Conservation (phyloP, 2,113 vertebrate species). For the Lycaon pictus region DNA sequence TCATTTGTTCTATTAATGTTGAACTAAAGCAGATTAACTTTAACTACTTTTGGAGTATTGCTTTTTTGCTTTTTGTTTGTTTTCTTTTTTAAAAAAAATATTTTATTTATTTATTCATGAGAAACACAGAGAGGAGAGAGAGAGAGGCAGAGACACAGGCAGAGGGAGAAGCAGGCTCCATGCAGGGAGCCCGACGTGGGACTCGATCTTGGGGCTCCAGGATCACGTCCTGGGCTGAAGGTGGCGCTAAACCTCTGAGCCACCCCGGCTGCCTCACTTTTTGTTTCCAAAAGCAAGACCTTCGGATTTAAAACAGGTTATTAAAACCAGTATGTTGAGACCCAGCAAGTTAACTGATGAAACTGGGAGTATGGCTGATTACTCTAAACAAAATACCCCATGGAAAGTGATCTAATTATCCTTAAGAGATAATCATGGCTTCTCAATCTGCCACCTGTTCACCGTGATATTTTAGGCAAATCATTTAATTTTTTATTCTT, state of each 20-base stretch:
- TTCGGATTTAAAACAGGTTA: conserved; percentile 10
- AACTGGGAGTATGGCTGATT: not conserved
- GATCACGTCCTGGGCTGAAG: too few species aligned
- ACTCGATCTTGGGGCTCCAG: too few species aligned
- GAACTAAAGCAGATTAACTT: conserved; percentile 9
- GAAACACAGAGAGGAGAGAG: too few species aligned
- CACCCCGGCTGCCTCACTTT: too few species aligned
- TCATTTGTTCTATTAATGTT: not conserved
- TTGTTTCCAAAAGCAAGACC: not conserved
- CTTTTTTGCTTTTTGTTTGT: not conserved
- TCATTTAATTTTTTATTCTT: not conserved
- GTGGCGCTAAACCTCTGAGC: too few species aligned
- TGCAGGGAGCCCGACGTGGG: too few species aligned
- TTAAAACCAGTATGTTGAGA: not conserved
- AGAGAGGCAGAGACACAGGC: too few species aligned
- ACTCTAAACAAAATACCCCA: not conserved
- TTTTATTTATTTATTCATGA: too few species aligned
- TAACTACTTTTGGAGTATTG: conserved; percentile 17
- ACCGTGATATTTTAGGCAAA: not conserved
- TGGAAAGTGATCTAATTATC: not conserved
- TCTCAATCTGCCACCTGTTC: not conserved
- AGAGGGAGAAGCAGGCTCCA: too few species aligned
- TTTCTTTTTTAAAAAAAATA: not conserved
- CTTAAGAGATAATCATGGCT: not conserved
- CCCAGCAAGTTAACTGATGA: not conserved